Conservation (phyloP, 2,888 invertebrate genomes). For the Scaptomyza flava region DNA sequence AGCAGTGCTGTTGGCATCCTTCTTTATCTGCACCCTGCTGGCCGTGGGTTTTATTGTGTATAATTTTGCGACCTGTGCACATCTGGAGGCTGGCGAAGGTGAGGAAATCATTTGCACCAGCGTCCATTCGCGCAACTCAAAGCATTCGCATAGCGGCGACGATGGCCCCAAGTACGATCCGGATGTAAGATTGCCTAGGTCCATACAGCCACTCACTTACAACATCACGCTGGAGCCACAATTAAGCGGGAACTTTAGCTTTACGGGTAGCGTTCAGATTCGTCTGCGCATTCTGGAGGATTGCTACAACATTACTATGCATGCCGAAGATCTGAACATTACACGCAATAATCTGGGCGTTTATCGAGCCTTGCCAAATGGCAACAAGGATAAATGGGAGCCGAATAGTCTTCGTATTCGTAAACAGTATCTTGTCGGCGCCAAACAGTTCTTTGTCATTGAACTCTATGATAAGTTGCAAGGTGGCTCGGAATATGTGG, state of each 20-base stretch:
- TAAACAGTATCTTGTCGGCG: slow-evolving; percentile 86
- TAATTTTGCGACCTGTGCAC: slow-evolving; percentile 89
- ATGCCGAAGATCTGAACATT: slow-evolving; percentile 89
- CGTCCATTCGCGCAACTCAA: slow-evolving; percentile 62
- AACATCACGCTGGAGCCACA: slow-evolving; percentile 90
- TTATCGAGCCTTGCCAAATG: slow-evolving; percentile 58
- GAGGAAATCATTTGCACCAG: slow-evolving; percentile 80
- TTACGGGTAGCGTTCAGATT: slow-evolving; percentile 89
- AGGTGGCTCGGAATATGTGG: slow-evolving; percentile 87
- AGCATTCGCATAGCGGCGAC: slow-evolving; percentile 41
- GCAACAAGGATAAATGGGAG: slow-evolving; percentile 26
- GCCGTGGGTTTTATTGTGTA: slow-evolving; percentile 91
- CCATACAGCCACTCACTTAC: slow-evolving; percentile 89
- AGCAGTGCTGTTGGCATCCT: slow-evolving; percentile 87
- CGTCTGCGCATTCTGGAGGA: slow-evolving; percentile 86
- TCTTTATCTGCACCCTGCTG: slow-evolving; percentile 88
- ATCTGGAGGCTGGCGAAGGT: slow-evolving; percentile 80
- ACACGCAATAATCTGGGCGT: slow-evolving; percentile 86
- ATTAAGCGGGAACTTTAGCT: slow-evolving; percentile 92
- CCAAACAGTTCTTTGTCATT: slow-evolving; percentile 89
- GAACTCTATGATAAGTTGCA: slow-evolving; percentile 86
- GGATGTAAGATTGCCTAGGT: slow-evolving; percentile 90
- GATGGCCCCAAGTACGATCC: slow-evolving; percentile 78
- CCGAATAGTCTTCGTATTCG: slow-evolving; percentile 73
- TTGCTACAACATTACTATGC: slow-evolving; percentile 89